Conservation (phyloP, 2,888 invertebrate genomes). For the Cremastinae sp. region DNA sequence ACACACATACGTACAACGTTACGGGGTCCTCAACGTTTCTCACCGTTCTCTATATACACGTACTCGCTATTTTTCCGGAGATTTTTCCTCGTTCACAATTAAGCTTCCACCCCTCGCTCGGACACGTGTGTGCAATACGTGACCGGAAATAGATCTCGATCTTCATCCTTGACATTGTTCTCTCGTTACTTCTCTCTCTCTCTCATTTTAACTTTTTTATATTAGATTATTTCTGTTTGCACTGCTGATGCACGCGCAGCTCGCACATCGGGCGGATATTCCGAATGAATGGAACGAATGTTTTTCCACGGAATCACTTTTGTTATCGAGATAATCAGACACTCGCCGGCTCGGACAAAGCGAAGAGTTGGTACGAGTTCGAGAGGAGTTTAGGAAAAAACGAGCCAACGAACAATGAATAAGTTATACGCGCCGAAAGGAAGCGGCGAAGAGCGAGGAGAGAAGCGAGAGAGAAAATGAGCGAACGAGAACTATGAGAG, state of each 20-base stretch:
- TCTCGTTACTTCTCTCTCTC: slow-evolving; percentile 31
- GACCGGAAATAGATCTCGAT: slow-evolving; percentile 46
- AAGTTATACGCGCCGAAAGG: slow-evolving; percentile 4
- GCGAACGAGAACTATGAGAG: not conserved
- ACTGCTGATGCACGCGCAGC: too few relatives aligned
- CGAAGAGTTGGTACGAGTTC: not conserved
- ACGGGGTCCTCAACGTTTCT: slow-evolving; percentile 25
- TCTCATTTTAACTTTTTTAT: not conserved
- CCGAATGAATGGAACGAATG: too few relatives aligned
- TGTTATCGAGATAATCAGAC: too few relatives aligned
- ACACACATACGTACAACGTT: slow-evolving; percentile 14
- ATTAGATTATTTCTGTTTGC: too few relatives aligned
- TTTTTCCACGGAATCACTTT: too few relatives aligned
- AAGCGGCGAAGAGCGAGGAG: slow-evolving; percentile 4
- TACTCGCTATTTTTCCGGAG: slow-evolving; percentile 25
- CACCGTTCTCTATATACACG: slow-evolving; percentile 8
- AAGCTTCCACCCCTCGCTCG: slow-evolving; percentile 38
- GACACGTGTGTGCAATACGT: slow-evolving; percentile 49
- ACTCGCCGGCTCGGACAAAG: not conserved
- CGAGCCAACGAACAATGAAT: not conserved
- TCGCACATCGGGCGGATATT: too few relatives aligned
- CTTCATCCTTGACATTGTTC: slow-evolving; percentile 19
- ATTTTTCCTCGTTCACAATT: slow-evolving; percentile 51
- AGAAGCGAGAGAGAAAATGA: slow-evolving; percentile 2
- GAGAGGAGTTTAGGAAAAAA: not conserved